Conservation (phyloP, 2,113 vertebrate genomes). For the Helogale parvula region DNA sequence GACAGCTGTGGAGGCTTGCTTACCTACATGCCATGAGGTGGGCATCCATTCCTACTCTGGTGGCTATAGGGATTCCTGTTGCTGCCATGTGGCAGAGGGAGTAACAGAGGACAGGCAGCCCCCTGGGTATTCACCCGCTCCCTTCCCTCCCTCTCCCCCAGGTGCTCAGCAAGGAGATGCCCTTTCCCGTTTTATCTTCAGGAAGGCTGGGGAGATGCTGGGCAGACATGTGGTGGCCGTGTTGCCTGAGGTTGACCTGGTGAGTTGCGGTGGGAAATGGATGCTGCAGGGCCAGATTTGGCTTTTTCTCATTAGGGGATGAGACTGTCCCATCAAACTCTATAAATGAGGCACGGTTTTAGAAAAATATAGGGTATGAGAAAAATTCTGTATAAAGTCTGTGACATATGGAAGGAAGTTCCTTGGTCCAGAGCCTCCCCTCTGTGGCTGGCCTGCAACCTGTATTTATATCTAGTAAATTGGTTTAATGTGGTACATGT, state of each 20-base stretch:
- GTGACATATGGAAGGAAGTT: accelerated
- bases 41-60: not conserved
- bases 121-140: not conserved
- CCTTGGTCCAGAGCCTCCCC: not conserved
- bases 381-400: not conserved
- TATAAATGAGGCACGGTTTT: not conserved
- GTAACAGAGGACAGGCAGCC: not conserved
- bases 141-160: constrained; percentile 61
- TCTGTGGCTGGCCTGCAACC: accelerated
- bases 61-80: not conserved
- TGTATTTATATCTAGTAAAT: not conserved
- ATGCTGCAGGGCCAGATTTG: not conserved
- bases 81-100: not conserved
- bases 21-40: not conserved
- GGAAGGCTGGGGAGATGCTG: constrained; percentile 89
- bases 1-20: not conserved
- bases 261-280: constrained; percentile 68
- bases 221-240: constrained; percentile 92
- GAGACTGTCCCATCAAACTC: not conserved
- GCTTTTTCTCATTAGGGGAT: not conserved
- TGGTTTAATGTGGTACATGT: not conserved
- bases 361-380: not conserved
- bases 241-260: constrained; percentile 89
- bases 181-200: constrained; percentile 89
- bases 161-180: constrained; percentile 90